These are phyloP conservation scores for Synergus japonicus DNA, from an alignment of 2,888 invertebrate genomes.

Conservation along the genomic window DNA sequence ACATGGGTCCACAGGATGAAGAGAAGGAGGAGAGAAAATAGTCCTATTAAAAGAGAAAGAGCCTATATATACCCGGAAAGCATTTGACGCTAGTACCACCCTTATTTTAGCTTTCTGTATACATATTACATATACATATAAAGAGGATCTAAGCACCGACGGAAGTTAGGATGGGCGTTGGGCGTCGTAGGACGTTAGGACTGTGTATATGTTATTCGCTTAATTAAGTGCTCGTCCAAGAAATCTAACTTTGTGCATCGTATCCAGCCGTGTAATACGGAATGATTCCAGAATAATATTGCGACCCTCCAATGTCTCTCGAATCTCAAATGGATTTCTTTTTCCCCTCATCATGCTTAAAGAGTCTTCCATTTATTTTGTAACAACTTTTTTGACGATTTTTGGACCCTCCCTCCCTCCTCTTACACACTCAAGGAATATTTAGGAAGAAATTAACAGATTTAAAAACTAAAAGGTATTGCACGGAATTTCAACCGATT, in stretches of 20 bases:
- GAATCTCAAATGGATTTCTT: slow-evolving; percentile 6
- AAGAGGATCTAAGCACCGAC: slow-evolving; percentile 44
- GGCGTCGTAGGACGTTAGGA: slow-evolving; percentile 53
- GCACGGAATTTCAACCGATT: too few relatives aligned
- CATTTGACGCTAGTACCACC: not conserved
- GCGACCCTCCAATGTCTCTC: not conserved
- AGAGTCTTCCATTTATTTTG: too few relatives aligned
- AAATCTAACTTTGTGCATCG: slow-evolving; percentile 61
- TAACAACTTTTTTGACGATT: too few relatives aligned
- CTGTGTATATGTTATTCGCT: slow-evolving; percentile 73
- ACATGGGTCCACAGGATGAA: not conserved
- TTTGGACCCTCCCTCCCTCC: too few relatives aligned
- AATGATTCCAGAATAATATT: slow-evolving; percentile 6
- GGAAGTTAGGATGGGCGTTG: slow-evolving; percentile 61
- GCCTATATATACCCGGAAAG: not conserved
- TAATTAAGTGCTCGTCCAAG: slow-evolving; percentile 75
- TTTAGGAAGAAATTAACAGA: too few relatives aligned
- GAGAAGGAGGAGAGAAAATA: slow-evolving; percentile 42
- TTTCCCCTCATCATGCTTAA: slow-evolving; percentile 1
- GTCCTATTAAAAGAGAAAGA: slow-evolving; percentile 23
- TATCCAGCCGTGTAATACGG: slow-evolving; percentile 49
- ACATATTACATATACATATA: slow-evolving; percentile 1
- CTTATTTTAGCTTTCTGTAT: slow-evolving; percentile 3
- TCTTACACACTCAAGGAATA: too few relatives aligned
- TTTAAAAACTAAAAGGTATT: too few relatives aligned